Conservation (phyloP, 2,888 invertebrate genomes). For the Tortrix viridana region DNA sequence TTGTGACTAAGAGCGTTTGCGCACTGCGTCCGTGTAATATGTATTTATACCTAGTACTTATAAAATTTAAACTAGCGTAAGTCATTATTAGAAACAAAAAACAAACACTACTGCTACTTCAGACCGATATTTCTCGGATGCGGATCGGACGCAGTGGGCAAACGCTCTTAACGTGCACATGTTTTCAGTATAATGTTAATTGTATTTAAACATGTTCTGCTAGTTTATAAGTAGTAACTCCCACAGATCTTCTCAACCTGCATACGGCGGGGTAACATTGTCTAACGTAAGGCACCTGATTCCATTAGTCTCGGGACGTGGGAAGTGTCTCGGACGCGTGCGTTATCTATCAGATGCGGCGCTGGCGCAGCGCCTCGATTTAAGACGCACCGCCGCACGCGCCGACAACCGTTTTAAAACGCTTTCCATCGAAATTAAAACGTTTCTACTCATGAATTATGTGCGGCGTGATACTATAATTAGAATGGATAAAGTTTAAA, state of each 20-base stretch:
- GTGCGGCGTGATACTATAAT: slow-evolving; percentile 39
- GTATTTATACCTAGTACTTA: no score
- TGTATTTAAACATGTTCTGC: neutral
- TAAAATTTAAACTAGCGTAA: no score
- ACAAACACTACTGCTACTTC: no score
- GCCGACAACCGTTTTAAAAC: slow-evolving; percentile 1
- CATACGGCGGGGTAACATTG: slow-evolving; percentile 24
- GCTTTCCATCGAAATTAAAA: slow-evolving; percentile 32
- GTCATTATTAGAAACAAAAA: no score
- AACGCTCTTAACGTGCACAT: no score
- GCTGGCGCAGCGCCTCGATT: slow-evolving; percentile 15
- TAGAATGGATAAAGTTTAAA: slow-evolving; percentile 32
- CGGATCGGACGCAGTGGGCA: no score
- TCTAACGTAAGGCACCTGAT: slow-evolving; percentile 27
- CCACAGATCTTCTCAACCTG: slow-evolving; percentile 20
- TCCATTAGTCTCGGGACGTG: slow-evolving; percentile 49
- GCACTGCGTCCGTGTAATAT: no score
- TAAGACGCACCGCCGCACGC: neutral
- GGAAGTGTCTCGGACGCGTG: slow-evolving; percentile 59
- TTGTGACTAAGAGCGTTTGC: no score
- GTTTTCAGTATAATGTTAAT: no score
- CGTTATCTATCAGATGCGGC: slow-evolving; percentile 50
- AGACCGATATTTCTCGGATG: no score
- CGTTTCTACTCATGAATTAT: slow-evolving; percentile 35
- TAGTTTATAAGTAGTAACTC: slow-evolving; percentile 13